A percentile compares a stretch with the other conserved stretches of the same genome.
Conservation (phyloP, 2,888 invertebrate genomes). For the Bibio marci region DNA sequence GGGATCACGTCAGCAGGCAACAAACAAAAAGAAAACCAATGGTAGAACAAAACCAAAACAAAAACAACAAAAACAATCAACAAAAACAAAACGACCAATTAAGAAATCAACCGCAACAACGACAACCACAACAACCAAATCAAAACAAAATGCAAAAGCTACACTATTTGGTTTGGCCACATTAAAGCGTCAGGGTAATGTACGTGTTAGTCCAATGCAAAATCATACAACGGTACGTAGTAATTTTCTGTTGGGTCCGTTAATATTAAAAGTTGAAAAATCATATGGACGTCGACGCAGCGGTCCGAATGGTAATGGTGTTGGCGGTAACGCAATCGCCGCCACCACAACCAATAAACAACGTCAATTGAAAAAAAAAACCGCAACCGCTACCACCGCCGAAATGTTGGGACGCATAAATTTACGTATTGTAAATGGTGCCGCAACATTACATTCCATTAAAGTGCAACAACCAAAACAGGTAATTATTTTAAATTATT, state of each 20-base stretch:
- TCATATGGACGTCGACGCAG: slow-evolving; percentile 51
- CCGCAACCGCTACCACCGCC: slow-evolving; percentile 73
- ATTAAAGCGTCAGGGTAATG: slow-evolving; percentile 61
- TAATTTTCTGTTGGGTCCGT: slow-evolving; percentile 63
- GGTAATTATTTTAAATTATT: slow-evolving; percentile 32
- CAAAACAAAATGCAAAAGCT: slow-evolving; percentile 45
- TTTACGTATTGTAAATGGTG: slow-evolving; percentile 57
- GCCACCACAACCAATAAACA: no score
- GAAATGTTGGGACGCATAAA: slow-evolving; percentile 71
- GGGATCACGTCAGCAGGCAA: slow-evolving; percentile 18
- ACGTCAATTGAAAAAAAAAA: slow-evolving; percentile 63
- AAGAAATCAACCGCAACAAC: slow-evolving; percentile 22
- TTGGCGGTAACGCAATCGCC: no score
- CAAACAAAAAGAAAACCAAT: slow-evolving; percentile 14
- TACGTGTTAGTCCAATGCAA: slow-evolving; percentile 59
- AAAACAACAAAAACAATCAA: slow-evolving; percentile 12
- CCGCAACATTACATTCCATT: slow-evolving; percentile 69
- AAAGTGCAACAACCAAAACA: slow-evolving; percentile 76
- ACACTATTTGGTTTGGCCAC: slow-evolving; percentile 67
- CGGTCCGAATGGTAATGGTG: no score
- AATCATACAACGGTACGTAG: slow-evolving; percentile 69
- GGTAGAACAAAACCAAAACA: slow-evolving; percentile 26
- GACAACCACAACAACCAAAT: slow-evolving; percentile 14
- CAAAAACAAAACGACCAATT: slow-evolving; percentile 15
- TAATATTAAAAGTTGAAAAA: slow-evolving; percentile 47